Evolutionary conservation across 2,888 invertebrate genomes (phyloP), one percentile per base, ranked within the genome.

Genomic region (Morpho achilles): DNA sequence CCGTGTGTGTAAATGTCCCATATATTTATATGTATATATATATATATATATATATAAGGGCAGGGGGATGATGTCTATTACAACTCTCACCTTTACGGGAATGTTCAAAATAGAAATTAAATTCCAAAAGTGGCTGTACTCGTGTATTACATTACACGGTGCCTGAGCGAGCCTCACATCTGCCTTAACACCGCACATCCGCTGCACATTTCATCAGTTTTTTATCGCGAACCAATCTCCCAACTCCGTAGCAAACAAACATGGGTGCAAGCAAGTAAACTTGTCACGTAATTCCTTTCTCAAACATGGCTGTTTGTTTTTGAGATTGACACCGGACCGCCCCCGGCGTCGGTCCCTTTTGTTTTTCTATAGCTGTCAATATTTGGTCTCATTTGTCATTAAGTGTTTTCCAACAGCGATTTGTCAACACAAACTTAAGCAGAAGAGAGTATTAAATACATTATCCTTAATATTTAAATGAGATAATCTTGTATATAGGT

Each of bases 231-330:
- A 72, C 73, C 58, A 53, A 56, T 53, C 53, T 74, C 77, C 70
- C 74, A 72, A 66, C 69, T 64, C 40, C 55, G 51, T 68, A 68
- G 69, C 69, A 68, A 71, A 73, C 76, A 73, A 80, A 83, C 53
- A 53, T 47, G 46, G 54, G 67, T 59, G 73, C 74, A 77, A 79
- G 80, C 79, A 75, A 72, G 77, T 75, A 77, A 80, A 82, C 74
- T 81, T 86, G 86, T 86, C 86, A 84, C 79, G 82, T 89, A 87
- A 88, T 87, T 86, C 85, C 82, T 87, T 84, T 74, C 77, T 80
- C 86, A 88, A 89, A 89, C 82, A 88, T 71, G 66, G 65, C 65
- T 74, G 67, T 89, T 88, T 89, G 84, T 85, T 81, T 80, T 82
- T 74, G 77, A 77, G 85, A 87, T 88, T 83, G 89, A 87, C 88